Evolutionary conservation across 2,113 vertebrate species (phyloP).

Genomic region (Chloropsis cyanopogon): DNA sequence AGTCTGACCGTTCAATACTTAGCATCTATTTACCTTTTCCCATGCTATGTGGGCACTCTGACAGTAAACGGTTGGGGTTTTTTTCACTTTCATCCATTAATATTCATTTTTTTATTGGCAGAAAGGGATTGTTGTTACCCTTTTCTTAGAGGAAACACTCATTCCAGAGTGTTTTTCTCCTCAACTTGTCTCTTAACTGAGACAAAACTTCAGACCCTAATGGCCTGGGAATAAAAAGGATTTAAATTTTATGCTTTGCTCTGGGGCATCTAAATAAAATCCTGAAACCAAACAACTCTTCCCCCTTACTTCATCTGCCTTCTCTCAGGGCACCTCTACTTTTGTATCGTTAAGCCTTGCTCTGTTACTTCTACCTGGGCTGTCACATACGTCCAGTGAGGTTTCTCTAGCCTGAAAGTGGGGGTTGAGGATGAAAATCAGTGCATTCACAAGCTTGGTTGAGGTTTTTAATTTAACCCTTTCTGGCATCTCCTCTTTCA

Average conservation of each 20-base stretch:
- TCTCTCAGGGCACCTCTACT: not conserved
- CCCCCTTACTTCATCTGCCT: not conserved
- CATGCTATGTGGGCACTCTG: fast-evolving
- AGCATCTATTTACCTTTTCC: not conserved
- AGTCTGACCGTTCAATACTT: not conserved
- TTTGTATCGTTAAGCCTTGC: not conserved
- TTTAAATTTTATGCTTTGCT: not conserved
- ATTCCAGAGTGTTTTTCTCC: not conserved
- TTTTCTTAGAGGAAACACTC: not conserved
- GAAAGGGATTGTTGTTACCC: not conserved
- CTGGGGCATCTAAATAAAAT: not conserved
- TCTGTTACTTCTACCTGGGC: not conserved
- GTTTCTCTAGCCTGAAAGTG: not conserved
- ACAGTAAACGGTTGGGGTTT: fast-evolving
- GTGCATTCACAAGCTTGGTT: not conserved
- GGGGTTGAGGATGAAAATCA: not conserved
- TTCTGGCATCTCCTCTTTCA: not conserved
- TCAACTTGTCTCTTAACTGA: not conserved
- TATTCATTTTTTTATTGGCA: not conserved
- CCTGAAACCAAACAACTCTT: not conserved
- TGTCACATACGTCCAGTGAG: no score
- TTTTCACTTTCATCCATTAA: not conserved
- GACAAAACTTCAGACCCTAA: not conserved
- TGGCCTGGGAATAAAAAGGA: not conserved
- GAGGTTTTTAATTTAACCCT: not conserved